Conservation (phyloP, 2,113 vertebrate species). For the Megaleporinus macrocephalus region DNA sequence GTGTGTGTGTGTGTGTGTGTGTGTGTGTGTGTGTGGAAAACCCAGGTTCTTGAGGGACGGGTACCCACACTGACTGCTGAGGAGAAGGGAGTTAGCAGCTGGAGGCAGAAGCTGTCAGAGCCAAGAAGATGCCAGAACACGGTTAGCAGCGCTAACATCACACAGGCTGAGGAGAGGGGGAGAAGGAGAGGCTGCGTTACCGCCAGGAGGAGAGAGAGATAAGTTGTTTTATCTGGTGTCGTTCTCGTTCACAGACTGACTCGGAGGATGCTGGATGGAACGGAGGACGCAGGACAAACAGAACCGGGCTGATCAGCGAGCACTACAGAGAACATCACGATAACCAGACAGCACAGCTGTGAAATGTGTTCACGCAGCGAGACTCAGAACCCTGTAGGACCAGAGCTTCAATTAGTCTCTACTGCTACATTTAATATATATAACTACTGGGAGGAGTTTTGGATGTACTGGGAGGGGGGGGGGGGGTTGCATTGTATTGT, state of each 20-base stretch:
- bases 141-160: neutral
- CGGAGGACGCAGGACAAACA: neutral
- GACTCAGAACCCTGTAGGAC: too few relatives aligned
- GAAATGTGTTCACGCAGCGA: too few relatives aligned
- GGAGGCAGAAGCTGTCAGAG: neutral
- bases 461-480: too few relatives aligned
- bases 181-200: neutral
- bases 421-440: too few relatives aligned
- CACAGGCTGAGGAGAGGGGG: neutral
- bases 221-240: neutral
- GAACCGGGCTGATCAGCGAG: neutral
- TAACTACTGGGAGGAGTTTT: too few relatives aligned
- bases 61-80: neutral
- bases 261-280: neutral
- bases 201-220: neutral
- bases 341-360: conserved; percentile 18
- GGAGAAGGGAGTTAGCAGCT: neutral
- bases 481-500: too few relatives aligned
- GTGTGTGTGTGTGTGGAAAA: neutral
- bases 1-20: neutral
- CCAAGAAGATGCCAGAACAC: neutral
- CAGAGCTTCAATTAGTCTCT: too few relatives aligned
- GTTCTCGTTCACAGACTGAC: neutral
- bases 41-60: neutral
- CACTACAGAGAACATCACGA: conserved; percentile 6